Conservation (phyloP, 1,140 invertebrate genomes). For the Tetragnatha versicolor region DNA sequence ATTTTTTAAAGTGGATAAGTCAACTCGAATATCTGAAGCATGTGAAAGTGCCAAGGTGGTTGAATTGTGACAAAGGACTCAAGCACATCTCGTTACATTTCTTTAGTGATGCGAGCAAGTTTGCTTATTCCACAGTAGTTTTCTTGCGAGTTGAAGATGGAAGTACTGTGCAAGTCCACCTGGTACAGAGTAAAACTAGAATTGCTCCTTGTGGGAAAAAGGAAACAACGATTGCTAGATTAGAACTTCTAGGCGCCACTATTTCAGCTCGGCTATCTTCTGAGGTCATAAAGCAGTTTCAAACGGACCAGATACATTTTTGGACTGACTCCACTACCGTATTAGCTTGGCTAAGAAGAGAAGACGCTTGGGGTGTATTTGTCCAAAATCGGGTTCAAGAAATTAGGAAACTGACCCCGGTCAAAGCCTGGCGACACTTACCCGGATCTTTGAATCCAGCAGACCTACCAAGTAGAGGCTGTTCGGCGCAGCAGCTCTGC, state of each 20-base stretch:
- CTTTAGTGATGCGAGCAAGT: conserved; percentile 12
- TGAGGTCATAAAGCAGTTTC: background rate
- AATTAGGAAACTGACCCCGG: conserved; percentile 1
- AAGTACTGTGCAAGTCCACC: conserved; percentile 17
- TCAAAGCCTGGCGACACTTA: conserved; percentile 1
- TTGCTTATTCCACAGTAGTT: conserved; percentile 1
- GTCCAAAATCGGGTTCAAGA: conserved; percentile 19
- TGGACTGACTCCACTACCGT: conserved; percentile 21
- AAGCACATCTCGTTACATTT: background rate
- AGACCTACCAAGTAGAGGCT: conserved; percentile 10
- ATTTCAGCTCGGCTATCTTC: conserved; percentile 1
- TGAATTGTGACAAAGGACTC: background rate
- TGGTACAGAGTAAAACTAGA: conserved; percentile 45
- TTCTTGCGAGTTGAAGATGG: conserved; percentile 1
- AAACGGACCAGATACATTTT: background rate
- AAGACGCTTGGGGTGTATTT: background rate
- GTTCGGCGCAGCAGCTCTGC: background rate
- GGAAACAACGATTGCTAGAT: conserved; percentile 12
- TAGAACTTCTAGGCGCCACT: conserved; percentile 30
- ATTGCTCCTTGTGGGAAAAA: conserved; percentile 14
- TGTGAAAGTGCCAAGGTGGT: background rate
- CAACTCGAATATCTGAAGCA: conserved; percentile 8
- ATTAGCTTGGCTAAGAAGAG: background rate
- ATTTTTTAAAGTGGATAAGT: conserved; percentile 18
- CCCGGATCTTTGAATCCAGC: conserved; percentile 6